Conservation (phyloP, 2,797 vertebrate species). For the Coregonus suidteri region DNA sequence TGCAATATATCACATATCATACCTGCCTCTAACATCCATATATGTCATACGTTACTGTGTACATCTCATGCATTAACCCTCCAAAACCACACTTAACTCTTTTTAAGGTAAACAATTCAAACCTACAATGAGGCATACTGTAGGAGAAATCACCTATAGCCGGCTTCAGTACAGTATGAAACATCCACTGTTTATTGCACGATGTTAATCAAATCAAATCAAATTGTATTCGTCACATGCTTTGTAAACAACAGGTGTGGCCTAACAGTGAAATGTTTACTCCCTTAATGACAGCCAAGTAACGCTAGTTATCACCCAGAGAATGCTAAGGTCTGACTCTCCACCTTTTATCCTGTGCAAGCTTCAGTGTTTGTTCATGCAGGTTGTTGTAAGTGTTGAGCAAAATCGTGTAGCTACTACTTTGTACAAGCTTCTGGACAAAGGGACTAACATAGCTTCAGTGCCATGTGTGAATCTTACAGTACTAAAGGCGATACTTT, state of each 20-base stretch:
- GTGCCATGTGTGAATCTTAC: conserved; percentile 18
- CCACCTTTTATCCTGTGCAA: conserved; percentile 72
- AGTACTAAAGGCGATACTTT: conserved; percentile 12
- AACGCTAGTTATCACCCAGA: not conserved
- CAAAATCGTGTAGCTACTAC: conserved; percentile 18
- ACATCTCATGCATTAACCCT: too few species aligned
- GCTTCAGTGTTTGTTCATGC: conserved; percentile 44
- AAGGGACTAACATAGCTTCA: conserved; percentile 17
- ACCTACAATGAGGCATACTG: not conserved
- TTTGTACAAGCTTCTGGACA: not conserved
- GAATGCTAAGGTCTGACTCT: not conserved
- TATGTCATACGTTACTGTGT: not conserved
- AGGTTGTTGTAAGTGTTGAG: conserved; percentile 39
- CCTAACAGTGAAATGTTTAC: too few species aligned
- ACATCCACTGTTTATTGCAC: not conserved
- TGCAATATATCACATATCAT: not conserved
- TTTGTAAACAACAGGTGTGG: too few species aligned
- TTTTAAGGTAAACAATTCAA: not conserved
- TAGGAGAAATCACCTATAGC: not conserved
- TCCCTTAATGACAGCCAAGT: conserved; percentile 56
- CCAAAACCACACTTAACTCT: not conserved
- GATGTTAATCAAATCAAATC: too few species aligned
- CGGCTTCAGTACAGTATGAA: not conserved
- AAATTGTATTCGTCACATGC: too few species aligned
- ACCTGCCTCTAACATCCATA: conserved; percentile 7